Conservation (phyloP, 2,888 invertebrate species). For the Apomyelois bistriatella region DNA sequence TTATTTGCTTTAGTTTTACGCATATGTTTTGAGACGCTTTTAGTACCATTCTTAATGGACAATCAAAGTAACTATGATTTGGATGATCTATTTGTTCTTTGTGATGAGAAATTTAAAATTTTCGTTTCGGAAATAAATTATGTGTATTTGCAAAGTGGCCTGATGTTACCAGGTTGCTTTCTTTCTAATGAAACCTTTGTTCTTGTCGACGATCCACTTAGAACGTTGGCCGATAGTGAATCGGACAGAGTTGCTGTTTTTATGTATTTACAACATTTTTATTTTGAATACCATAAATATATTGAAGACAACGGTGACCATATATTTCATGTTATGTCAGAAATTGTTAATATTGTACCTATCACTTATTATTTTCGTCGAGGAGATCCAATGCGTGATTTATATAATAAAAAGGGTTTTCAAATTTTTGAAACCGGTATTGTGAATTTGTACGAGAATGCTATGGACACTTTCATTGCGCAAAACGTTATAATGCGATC, state of each 20-base stretch:
- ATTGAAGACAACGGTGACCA: background rate
- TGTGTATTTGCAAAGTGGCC: background rate
- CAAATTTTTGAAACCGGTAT: background rate
- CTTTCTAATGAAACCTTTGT: background rate
- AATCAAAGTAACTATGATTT: background rate
- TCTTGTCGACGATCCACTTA: slow-evolving; percentile 2
- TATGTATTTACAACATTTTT: background rate
- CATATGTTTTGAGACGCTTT: background rate
- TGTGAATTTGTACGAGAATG: background rate
- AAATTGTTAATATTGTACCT: background rate
- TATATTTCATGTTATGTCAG: slow-evolving; percentile 2
- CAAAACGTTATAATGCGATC: background rate
- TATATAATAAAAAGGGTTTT: background rate
- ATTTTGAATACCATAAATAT: background rate
- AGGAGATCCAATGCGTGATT: slow-evolving; percentile 1
- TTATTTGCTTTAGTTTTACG: background rate
- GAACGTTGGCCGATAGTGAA: background rate
- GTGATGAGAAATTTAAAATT: slow-evolving; percentile 1
- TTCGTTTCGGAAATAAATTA: background rate
- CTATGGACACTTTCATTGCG: background rate
- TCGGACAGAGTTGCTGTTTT: slow-evolving; percentile 1
- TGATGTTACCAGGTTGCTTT: background rate
- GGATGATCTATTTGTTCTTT: background rate
- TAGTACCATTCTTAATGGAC: slow-evolving; percentile 1
- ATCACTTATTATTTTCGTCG: slow-evolving; percentile 2